Conservation (phyloP, 2,113 vertebrate species). For the Elanus axillaris region DNA sequence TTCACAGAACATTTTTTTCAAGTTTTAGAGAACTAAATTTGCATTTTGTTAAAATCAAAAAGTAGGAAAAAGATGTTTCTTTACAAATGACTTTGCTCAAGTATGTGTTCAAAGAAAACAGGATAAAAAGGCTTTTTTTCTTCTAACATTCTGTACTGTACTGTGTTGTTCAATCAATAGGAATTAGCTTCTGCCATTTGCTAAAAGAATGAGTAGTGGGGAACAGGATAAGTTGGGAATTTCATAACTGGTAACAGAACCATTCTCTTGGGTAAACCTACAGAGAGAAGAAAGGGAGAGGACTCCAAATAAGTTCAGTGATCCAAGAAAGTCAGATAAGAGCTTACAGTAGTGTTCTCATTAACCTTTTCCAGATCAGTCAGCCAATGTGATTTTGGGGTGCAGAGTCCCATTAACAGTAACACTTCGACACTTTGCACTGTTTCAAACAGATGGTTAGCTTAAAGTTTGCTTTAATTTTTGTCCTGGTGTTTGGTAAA, state of each 20-base stretch:
- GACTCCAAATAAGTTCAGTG: slow-evolving; percentile 87
- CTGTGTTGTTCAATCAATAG: slow-evolving; percentile 76
- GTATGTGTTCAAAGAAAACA: slow-evolving; percentile 84
- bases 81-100: slow-evolving; percentile 87
- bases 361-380: slow-evolving; percentile 77
- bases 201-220: slow-evolving; percentile 99
- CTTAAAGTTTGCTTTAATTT: not conserved
- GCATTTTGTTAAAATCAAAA: slow-evolving; percentile 86
- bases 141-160: slow-evolving; percentile 84
- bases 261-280: slow-evolving; percentile 99
- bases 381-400: slow-evolving; percentile 50
- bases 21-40: slow-evolving; percentile 94
- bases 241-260: slow-evolving; percentile 99
- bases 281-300: slow-evolving; percentile 93
- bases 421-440: not conserved
- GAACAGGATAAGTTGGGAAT: slow-evolving; percentile 95
- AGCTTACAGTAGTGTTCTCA: slow-evolving; percentile 67
- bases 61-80: slow-evolving; percentile 84
- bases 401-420: slow-evolving; percentile 17
- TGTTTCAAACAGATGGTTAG: not conserved
- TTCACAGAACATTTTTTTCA: slow-evolving; percentile 99
- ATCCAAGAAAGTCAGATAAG: slow-evolving; percentile 72
- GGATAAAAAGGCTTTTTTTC: slow-evolving; percentile 78
- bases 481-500: not conserved
- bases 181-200: slow-evolving; percentile 81